These are phyloP conservation scores for Phoebastria nigripes DNA, from an alignment of 2,797 vertebrate genomes.

Conservation along the genomic window DNA sequence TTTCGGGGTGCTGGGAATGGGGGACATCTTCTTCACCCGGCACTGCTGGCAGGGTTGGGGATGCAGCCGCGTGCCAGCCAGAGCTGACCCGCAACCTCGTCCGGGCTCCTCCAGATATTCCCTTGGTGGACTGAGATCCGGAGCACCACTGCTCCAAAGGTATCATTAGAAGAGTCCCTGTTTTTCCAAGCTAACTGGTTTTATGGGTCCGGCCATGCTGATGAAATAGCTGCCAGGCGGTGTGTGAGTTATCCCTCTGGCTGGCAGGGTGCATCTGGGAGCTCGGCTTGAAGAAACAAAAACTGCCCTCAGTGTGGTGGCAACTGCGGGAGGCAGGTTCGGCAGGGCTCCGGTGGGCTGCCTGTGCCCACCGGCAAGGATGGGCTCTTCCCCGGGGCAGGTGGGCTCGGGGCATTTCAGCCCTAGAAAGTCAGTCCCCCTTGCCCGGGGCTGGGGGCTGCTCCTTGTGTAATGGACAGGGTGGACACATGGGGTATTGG, in stretches of 20 bases:
- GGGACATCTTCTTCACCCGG: not conserved
- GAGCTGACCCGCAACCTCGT: not conserved
- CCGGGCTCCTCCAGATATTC: not conserved
- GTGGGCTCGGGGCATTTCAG: not conserved
- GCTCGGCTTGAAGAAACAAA: not conserved
- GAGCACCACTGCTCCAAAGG: slow-evolving; percentile 27
- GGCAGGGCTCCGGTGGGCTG: not conserved
- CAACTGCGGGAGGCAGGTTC: fast-evolving
- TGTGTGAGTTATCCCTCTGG: slow-evolving; percentile 43
- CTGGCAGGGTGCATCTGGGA: not conserved
- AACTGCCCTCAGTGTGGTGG: not conserved
- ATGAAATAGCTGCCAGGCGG: slow-evolving; percentile 31
- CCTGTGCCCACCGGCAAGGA: not conserved
- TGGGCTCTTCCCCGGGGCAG: not conserved
- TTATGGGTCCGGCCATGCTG: slow-evolving; percentile 26
- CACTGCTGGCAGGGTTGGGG: not conserved
- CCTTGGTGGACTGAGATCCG: not conserved
- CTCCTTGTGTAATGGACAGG: not conserved
- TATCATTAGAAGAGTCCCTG: slow-evolving; percentile 57
- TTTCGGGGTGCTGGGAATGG: not conserved
- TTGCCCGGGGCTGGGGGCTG: not conserved
- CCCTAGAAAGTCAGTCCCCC: not conserved
- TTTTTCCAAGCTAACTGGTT: slow-evolving; percentile 65
- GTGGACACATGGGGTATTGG: fast-evolving
- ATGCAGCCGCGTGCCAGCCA: not conserved